Base-by-base conservation (phyloP, 2,797 vertebrate genomes). In the Eurystomus glaucurus region DNA sequence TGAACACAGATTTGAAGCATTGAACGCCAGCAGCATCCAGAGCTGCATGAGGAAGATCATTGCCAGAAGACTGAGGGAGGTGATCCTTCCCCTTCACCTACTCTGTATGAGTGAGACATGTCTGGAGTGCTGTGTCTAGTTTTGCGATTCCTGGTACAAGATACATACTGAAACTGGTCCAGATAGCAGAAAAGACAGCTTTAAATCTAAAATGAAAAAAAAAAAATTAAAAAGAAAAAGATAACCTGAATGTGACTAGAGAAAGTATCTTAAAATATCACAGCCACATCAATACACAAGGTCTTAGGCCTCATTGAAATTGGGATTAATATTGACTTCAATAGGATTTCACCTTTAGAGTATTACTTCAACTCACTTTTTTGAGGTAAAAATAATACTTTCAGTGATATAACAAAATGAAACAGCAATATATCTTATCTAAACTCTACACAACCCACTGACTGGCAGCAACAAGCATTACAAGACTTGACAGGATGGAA, bases 401-500 rank as follows among this genome's bases (percentile, higher is more conserved):
- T 66, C 61, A 62, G 29, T 26, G 8, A 62, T 39, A 81, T 68
- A 74, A 85, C 60, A 81, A 91, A 95, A 64, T 60, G 91, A 84
- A 65, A 7, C 46, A 58, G 64, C 76, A 93, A 80, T 88, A 70
- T 66, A 55, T 93, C 68, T 96, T 96, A 87, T 88, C 94, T 96
- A 69, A 93, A 80, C 61, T 86, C 33, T 61, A 81, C 75, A 82
- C 48, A 91, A 95, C 33, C 52, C 46, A 16, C n/a, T 82, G 66
- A 52, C 85, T 96, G 94, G 90, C 35, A 96, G 93, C 74, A 93
- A 51, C 65, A 75, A 87, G 68, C 14, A 87, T 96, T 97, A 91
- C 55, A 91, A 92, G 85, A n/a, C 58, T 92, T 90, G 57, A 81
- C 90, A 94, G 84, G 88, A 96, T 94, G 61, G 77, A 94, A 97